Evolutionary conservation across 2,113 vertebrate genomes (phyloP), one percentile per base, ranked within the genome.

Genomic region (Thomomys bottae): DNA sequence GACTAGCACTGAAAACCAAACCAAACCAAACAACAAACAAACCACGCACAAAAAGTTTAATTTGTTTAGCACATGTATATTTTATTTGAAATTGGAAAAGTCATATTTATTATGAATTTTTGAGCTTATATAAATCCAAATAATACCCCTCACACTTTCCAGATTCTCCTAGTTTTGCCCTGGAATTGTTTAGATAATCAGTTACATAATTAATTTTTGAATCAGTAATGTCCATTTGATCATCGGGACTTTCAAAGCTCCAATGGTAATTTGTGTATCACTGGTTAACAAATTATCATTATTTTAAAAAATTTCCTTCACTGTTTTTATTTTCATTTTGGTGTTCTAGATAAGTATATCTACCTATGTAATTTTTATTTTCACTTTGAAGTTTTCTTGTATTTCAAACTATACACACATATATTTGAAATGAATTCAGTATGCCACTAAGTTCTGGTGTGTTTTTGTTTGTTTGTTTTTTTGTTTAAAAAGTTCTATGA

Each of bases 61-160:
- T 92, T 59, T 80, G 91, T 9, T 91, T 75, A 75, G 1, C 1
- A 92, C 36, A 24, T 78, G 3, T 88, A 40, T 86, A 84, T 84
- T 84, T 94, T 61, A 71, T 36, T 45, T 1, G 34, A 66, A 49
- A 73, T 73, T 92, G 12, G 32, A 54, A 1, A 40, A 1, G 3
- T 84, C 20, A 54, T 4, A 90, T 20, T 92, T 90, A 49, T 49
- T 49, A 81, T 21, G 3, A 5, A 28, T 4, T 66, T 89, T 70
- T 57, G 63, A 82, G 4, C 63, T 9, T 80, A 3, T 70, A 0
- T 57, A 76, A 77, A 85, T 85, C 8, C 32, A 77, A 32, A 71
- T 84, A 30, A 70, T 4, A 36, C 76, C 9, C 84, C 1, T 8
- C 72, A 49, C 7, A 26, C 15, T 72, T 45, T 86, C 7, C 59